Percentiles rank a stretch among this genome's conserved stretches.
These are phyloP conservation scores for Tyrannus savana DNA, from an alignment of 2,113 vertebrate species.

Conservation along the genomic window DNA sequence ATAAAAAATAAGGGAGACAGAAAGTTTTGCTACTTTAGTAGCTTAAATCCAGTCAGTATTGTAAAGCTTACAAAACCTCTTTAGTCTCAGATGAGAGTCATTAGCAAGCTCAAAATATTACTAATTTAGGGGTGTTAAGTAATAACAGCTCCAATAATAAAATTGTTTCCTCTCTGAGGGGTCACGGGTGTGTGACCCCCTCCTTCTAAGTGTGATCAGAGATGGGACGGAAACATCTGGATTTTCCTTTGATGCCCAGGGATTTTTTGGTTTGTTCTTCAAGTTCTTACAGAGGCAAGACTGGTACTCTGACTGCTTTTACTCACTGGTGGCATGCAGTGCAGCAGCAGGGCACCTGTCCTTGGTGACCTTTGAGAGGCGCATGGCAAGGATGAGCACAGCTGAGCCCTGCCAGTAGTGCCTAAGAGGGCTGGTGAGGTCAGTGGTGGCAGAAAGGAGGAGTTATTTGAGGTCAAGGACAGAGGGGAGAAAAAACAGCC, in stretches of 20 bases:
- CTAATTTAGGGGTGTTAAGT: not conserved
- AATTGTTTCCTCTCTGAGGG: not conserved
- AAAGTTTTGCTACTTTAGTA: not conserved
- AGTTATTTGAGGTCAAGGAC: not conserved
- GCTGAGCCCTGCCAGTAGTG: not conserved
- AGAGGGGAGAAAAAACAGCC: not conserved
- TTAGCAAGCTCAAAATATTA: not conserved
- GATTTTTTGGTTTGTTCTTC: not conserved
- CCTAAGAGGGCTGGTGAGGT: not conserved
- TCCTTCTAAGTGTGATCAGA: not conserved
- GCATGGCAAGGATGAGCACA: not conserved
- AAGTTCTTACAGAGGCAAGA: not conserved
- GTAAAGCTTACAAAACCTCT: not conserved
- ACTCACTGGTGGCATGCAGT: fast-evolving
- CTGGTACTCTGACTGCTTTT: fast-evolving
- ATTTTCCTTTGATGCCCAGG: not conserved
- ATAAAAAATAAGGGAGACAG: not conserved
- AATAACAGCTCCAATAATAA: not conserved
- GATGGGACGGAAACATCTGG: not conserved
- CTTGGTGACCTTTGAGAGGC: not conserved
- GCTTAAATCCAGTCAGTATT: not conserved
- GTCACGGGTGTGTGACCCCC: not conserved
- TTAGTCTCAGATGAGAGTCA: not conserved
- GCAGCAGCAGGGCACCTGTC: not conserved
- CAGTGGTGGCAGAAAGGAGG: not conserved